phyloP scores from a whole-genome alignment of 2,113 vertebrate genomes.

The Cacatua alba region DNA sequence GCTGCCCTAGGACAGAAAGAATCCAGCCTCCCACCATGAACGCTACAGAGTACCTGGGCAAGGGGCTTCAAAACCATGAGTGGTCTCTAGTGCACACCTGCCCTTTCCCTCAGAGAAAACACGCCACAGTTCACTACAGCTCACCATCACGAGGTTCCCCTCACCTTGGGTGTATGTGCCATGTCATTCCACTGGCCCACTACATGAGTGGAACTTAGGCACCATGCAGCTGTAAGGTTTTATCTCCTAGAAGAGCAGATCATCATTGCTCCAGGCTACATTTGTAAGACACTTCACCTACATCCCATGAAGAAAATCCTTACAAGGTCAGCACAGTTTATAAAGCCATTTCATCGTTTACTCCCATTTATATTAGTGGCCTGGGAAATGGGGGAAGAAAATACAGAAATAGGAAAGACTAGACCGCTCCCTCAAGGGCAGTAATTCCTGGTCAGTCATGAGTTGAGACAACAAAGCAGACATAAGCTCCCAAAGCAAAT shows the following conservation, averaged over 20 bases:
- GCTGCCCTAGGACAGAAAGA: neutral
- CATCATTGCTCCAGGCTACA: neutral
- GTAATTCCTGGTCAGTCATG: neutral
- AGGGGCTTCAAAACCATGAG: neutral
- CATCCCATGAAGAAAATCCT: neutral
- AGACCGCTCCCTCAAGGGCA: neutral
- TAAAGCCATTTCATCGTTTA: neutral
- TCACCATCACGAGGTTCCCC: neutral
- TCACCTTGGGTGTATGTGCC: neutral
- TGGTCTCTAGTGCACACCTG: neutral
- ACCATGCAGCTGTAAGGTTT: neutral
- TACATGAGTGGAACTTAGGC: neutral
- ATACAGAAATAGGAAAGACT: neutral
- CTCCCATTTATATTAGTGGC: neutral
- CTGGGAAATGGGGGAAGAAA: neutral
- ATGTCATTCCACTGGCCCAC: neutral
- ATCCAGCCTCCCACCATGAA: neutral
- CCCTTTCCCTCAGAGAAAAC: neutral
- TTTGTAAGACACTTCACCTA: neutral
- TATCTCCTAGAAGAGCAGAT: neutral
- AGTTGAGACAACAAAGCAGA: neutral
- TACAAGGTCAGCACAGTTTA: neutral
- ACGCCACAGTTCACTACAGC: neutral
- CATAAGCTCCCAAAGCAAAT: neutral
- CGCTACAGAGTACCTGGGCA: neutral